phyloP scores from a whole-genome alignment of 2,797 vertebrate genomes.

The Mus caroli region DNA sequence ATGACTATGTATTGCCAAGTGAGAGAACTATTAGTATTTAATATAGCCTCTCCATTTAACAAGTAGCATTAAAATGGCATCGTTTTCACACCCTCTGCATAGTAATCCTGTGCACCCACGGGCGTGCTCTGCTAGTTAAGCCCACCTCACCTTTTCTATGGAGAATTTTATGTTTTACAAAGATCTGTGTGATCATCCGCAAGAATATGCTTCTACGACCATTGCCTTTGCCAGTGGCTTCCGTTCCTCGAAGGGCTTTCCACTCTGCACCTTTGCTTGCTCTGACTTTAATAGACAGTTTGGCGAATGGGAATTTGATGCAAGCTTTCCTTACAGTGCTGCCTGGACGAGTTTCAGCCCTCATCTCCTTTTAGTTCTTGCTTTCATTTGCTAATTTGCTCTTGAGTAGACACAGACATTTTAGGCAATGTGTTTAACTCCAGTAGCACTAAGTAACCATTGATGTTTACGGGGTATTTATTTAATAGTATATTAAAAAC shows the following conservation, averaged over 20 bases:
- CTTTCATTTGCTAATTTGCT: conserved; percentile 76
- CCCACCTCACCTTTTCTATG: not conserved
- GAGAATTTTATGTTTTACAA: conserved; percentile 41
- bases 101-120: not conserved
- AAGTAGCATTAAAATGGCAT: not conserved
- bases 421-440: conserved; percentile 46
- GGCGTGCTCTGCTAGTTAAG: not conserved
- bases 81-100: not conserved
- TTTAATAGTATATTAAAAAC: conserved; percentile 58
- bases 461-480: conserved; percentile 52
- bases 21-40: conserved; percentile 6
- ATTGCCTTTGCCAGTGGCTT: not conserved
- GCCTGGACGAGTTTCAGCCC: not conserved
- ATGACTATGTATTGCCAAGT: not conserved
- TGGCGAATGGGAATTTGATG: not conserved
- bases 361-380: conserved; percentile 67
- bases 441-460: conserved; percentile 67
- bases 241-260: conserved; percentile 56
- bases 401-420: conserved; percentile 61
- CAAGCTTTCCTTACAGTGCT: conserved; percentile 41
- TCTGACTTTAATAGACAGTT: conserved; percentile 15
- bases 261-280: not conserved
- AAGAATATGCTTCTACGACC: not conserved
- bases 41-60: not conserved
- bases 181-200: not conserved